Conservation (phyloP, 2,113 vertebrate genomes). For the Anas platyrhynchos region DNA sequence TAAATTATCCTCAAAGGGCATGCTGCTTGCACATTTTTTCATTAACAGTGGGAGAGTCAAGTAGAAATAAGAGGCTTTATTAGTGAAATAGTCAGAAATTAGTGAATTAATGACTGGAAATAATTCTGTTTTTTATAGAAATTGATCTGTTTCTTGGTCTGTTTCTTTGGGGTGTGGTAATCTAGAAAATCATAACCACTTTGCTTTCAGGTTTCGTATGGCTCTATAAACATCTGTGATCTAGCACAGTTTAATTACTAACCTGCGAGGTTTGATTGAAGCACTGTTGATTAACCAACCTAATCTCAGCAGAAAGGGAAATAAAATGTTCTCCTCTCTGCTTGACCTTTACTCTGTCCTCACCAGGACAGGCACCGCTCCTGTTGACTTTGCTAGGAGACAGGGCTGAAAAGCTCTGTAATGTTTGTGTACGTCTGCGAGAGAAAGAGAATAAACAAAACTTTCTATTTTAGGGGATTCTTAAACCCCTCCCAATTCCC, state of each 20-base stretch:
- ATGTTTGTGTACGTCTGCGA: accelerated
- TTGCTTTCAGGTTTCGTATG: not conserved
- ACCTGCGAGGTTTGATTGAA: not conserved
- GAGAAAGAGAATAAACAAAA: not conserved
- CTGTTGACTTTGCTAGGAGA: not conserved
- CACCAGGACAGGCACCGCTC: not conserved
- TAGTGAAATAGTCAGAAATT: not conserved
- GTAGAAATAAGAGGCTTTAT: not conserved
- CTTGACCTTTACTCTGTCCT: constrained; percentile 29
- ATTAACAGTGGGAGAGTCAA: not conserved
- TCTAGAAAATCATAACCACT: not conserved
- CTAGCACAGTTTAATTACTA: not conserved
- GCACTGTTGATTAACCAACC: constrained; percentile 17
- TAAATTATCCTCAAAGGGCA: not conserved
- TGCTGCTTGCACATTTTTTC: not conserved
- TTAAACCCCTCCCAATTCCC: not conserved
- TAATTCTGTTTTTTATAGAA: not conserved
- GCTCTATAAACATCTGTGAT: not conserved
- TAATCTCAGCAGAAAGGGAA: constrained; percentile 9
- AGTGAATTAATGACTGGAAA: not conserved
- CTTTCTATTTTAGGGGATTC: not conserved
- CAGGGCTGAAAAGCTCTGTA: not conserved
- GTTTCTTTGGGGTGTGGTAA: not conserved
- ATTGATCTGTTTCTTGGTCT: not conserved
- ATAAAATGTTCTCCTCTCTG: not conserved